phyloP scores from a whole-genome alignment of 1,140 invertebrate genomes.

The Diorhabda carinulata region DNA sequence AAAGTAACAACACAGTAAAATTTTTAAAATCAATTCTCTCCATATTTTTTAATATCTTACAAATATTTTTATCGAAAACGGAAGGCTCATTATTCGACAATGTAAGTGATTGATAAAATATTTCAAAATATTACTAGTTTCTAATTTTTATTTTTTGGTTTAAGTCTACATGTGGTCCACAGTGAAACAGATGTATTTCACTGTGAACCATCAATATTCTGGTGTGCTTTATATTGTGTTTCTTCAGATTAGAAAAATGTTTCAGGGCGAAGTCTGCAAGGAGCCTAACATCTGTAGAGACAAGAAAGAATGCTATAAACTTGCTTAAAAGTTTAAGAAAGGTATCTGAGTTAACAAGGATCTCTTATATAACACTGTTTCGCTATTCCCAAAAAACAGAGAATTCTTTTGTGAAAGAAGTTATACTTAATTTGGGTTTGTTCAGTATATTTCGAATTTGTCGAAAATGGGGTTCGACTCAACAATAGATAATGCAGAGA shows the following conservation, averaged over 20 bases:
- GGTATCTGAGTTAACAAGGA: not conserved
- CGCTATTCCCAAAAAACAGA: not conserved
- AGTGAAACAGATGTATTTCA: conserved; percentile 5
- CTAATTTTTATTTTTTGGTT: too few species aligned
- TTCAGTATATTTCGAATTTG: not conserved
- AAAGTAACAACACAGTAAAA: too few species aligned
- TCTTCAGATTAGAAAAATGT: not conserved
- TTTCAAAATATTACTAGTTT: too few species aligned
- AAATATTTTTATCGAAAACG: too few species aligned
- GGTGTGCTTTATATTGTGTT: not conserved
- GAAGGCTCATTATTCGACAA: too few species aligned
- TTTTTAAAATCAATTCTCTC: too few species aligned
- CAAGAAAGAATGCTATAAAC: conserved; percentile 1
- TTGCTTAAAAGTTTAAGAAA: conserved; percentile 6
- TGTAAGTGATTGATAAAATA: too few species aligned
- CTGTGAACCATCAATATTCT: not conserved
- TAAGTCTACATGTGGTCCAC: too few species aligned
- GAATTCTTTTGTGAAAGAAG: conserved; percentile 1
- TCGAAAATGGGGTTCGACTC: conserved; percentile 2
- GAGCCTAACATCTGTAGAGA: not conserved
- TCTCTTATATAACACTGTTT: not conserved
- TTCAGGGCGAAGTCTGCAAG: not conserved
- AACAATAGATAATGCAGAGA: conserved; percentile 1
- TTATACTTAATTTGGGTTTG: not conserved
- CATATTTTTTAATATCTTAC: too few species aligned